Evolutionary conservation across 2,888 invertebrate genomes (phyloP).

Genomic region (Agriopis aurantiaria): DNA sequence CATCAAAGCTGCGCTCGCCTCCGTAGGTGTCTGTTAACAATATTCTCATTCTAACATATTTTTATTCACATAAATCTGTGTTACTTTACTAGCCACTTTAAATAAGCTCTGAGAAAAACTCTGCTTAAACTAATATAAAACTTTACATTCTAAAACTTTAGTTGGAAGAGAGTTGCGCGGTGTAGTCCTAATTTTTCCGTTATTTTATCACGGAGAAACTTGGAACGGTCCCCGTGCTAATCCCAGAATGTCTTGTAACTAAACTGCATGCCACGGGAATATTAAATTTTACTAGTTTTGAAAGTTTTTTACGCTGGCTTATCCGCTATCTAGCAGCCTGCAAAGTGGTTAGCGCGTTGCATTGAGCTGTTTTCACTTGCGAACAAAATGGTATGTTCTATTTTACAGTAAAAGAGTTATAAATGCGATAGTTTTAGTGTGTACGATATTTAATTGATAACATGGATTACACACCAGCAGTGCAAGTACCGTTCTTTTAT

Average conservation of each 20-base stretch:
- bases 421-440: too few relatives aligned
- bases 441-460: too few relatives aligned
- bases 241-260: slow-evolving; percentile 23
- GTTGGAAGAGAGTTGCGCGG: slow-evolving; percentile 4
- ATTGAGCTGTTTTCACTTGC: neutral
- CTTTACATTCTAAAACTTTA: neutral
- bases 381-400: too few relatives aligned
- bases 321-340: neutral
- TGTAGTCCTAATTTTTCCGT: slow-evolving; percentile 41
- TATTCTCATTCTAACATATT: too few relatives aligned
- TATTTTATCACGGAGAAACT: slow-evolving; percentile 48
- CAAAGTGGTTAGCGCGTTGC: neutral
- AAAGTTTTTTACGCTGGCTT: neutral
- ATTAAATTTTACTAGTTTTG: slow-evolving; percentile 66
- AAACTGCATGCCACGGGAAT: slow-evolving; percentile 62
- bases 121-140: neutral
- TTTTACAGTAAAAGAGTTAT: too few relatives aligned
- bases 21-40: too few relatives aligned
- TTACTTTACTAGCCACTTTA: neutral
- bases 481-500: too few relatives aligned
- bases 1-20: too few relatives aligned
- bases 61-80: too few relatives aligned
- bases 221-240: slow-evolving; percentile 41
- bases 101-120: slow-evolving; percentile 3
- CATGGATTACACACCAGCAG: too few relatives aligned